Evolutionary conservation across 92 coral and sea anemone genomes (phyloP).

Genomic region (Epizoanthus ramosus): DNA sequence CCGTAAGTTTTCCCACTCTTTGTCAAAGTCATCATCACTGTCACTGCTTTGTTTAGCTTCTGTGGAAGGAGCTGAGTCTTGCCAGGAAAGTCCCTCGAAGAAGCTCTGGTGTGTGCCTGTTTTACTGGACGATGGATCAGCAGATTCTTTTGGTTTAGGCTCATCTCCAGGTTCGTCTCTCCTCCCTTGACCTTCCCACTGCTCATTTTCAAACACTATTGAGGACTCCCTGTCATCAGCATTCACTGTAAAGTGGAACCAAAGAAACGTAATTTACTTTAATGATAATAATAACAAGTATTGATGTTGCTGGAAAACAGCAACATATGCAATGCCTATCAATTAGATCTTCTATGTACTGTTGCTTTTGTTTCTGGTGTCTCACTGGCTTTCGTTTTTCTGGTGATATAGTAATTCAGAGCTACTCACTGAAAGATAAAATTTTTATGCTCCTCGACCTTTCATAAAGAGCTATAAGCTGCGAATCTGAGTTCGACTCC

Average conservation of each 20-base stretch:
- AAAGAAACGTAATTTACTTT: neutral
- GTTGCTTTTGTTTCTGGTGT: too few relatives aligned
- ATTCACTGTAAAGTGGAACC: constrained; percentile 51
- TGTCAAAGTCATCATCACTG: constrained; percentile 79
- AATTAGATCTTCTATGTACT: too few relatives aligned
- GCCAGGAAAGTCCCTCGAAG: constrained; percentile 31
- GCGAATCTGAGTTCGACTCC: too few relatives aligned
- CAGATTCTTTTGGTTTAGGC: neutral
- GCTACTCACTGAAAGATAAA: too few relatives aligned
- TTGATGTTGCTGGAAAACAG: too few relatives aligned
- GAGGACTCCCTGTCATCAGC: constrained; percentile 89
- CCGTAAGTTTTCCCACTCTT: constrained; percentile 64
- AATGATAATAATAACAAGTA: neutral
- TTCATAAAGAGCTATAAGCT: too few relatives aligned
- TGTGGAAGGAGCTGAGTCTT: constrained; percentile 17
- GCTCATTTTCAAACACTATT: constrained; percentile 68
- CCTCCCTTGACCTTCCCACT: constrained; percentile 30
- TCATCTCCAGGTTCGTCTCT: constrained; percentile 17
- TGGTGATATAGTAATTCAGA: too few relatives aligned
- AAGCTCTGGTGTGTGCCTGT: constrained; percentile 4
- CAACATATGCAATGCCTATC: too few relatives aligned
- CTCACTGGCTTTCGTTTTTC: too few relatives aligned
- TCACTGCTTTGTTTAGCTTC: constrained; percentile 45
- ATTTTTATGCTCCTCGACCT: too few relatives aligned
- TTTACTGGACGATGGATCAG: neutral